phyloP scores from a whole-genome alignment of 2,113 vertebrate species.

The Canis aureus region DNA sequence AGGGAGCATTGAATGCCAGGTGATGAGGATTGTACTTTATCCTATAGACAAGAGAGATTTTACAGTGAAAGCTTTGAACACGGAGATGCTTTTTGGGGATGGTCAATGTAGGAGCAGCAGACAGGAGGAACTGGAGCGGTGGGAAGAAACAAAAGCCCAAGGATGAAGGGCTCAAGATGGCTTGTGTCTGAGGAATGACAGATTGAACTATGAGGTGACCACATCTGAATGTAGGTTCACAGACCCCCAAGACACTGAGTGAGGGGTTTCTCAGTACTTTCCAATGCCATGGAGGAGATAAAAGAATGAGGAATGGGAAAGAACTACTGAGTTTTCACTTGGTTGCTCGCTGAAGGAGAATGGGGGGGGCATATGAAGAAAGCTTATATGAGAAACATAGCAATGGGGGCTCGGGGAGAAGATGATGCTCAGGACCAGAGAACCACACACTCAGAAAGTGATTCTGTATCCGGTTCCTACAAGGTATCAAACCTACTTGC shows the following conservation, averaged over 20 bases:
- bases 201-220: not conserved
- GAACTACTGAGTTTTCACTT: not conserved
- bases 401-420: not conserved
- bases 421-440: too few relatives aligned
- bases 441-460: not conserved
- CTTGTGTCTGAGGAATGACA: not conserved
- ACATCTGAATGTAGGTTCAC: not conserved
- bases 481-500: too few relatives aligned
- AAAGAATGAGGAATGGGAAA: not conserved
- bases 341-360: not conserved
- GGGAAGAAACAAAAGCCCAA: not conserved
- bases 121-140: not conserved
- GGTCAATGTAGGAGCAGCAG: not conserved
- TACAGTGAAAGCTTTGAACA: not conserved
- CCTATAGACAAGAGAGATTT: not conserved
- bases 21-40: not conserved
- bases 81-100: not conserved
- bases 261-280: not conserved
- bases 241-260: not conserved
- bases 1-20: not conserved
- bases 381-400: not conserved
- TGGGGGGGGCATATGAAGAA: not conserved
- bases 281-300: not conserved
- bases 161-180: too few relatives aligned
- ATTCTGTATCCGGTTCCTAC: not conserved